These are phyloP conservation scores for Scyliorhinus canicula DNA, from an alignment of 2,797 vertebrate genomes.

Conservation along the genomic window DNA sequence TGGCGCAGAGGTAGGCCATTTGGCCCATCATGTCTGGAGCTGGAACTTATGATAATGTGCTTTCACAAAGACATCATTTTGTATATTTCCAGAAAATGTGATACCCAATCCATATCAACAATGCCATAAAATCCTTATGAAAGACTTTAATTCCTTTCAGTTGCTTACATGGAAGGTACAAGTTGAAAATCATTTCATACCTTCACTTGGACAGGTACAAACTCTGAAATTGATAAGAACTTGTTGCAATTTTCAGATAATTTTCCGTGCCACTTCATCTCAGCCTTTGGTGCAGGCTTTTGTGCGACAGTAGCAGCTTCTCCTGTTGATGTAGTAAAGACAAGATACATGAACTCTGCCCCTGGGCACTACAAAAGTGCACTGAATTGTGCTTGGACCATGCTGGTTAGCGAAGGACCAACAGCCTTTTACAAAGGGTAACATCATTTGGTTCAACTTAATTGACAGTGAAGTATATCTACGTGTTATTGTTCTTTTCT, in stretches of 20 bases:
- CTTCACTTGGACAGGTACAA: background rate
- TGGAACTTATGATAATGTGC: background rate
- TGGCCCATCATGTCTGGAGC: no score
- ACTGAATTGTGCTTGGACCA: constrained; percentile 68
- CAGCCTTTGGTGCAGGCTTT: constrained; percentile 75
- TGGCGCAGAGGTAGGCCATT: no score
- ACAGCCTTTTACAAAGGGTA: constrained; percentile 84
- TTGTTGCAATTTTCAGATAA: constrained; percentile 58
- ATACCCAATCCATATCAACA: background rate
- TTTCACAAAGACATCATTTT: background rate
- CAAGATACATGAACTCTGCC: constrained; percentile 80
- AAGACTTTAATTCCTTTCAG: background rate
- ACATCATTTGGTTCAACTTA: constrained; percentile 30
- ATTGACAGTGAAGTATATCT: background rate
- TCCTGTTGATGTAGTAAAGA: constrained; percentile 82
- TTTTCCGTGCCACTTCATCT: constrained; percentile 74
- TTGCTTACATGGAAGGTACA: background rate
- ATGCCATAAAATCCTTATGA: background rate
- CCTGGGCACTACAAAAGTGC: constrained; percentile 72
- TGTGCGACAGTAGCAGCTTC: constrained; percentile 76
- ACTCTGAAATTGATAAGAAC: background rate
- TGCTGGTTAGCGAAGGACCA: constrained; percentile 74
- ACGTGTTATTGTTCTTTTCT: background rate
- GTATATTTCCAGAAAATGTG: background rate
- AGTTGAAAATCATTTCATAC: background rate